Conservation (phyloP, 2,888 invertebrate species). For the Hyalella azteca region DNA sequence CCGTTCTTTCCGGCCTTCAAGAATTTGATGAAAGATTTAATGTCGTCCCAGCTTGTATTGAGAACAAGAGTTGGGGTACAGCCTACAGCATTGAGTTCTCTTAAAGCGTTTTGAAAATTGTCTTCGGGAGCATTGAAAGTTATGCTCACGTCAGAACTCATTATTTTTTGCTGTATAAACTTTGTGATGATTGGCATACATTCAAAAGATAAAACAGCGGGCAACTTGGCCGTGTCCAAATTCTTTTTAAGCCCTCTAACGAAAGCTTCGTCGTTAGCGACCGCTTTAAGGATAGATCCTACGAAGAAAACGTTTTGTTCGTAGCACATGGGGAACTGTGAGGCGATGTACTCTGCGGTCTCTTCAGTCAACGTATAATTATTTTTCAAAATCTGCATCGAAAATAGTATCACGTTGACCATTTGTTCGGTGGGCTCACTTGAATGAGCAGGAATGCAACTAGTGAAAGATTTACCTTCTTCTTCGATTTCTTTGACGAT, state of each 20-base stretch:
- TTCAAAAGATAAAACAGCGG: background rate
- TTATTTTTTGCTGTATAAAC: background rate
- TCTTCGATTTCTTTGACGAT: background rate
- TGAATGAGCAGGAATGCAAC: background rate
- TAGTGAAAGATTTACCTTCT: background rate
- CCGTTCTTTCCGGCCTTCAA: background rate
- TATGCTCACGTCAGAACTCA: background rate
- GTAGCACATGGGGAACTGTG: background rate
- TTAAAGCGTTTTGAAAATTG: background rate
- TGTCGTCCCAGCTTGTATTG: background rate
- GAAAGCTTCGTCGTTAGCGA: background rate
- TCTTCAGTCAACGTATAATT: background rate
- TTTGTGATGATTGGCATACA: background rate
- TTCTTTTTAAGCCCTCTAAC: background rate
- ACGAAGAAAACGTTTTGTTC: background rate
- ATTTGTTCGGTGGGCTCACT: background rate
- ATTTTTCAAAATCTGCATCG: background rate
- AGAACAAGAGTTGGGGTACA: background rate
- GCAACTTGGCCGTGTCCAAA: background rate
- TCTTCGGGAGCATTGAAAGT: background rate
- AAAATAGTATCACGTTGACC: background rate
- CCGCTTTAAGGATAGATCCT: background rate
- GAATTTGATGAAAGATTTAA: background rate
- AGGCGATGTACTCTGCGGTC: background rate
- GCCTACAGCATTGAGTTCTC: background rate